Percentiles rank a stretch among this genome's conserved stretches.
These are phyloP conservation scores for Xestia rhomboidea DNA, from an alignment of 2,888 invertebrate species.

Conservation along the genomic window DNA sequence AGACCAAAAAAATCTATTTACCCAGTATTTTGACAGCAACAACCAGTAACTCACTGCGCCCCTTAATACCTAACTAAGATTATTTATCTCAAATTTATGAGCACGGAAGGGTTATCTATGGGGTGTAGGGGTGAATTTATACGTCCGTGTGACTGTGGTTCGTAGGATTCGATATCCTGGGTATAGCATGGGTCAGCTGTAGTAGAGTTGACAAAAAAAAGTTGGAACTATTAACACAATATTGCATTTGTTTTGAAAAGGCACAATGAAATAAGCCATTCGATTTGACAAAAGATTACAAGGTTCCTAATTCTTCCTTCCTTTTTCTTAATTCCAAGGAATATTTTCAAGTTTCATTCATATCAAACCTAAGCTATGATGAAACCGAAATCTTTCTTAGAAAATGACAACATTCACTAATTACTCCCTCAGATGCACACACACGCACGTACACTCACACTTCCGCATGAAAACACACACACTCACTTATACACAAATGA, in stretches of 20 bases:
- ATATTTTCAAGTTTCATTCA: too few species aligned
- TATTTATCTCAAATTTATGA: conserved; percentile 84
- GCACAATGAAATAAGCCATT: neutral
- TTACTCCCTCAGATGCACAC: too few species aligned
- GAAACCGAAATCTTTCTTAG: too few species aligned
- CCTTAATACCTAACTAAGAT: conserved; percentile 80
- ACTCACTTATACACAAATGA: too few species aligned
- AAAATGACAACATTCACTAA: too few species aligned
- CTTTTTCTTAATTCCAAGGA: too few species aligned
- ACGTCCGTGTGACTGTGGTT: conserved; percentile 74
- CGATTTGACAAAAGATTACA: neutral
- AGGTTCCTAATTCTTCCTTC: neutral
- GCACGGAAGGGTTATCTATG: conserved; percentile 81
- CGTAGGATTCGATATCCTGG: conserved; percentile 80
- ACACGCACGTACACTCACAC: too few species aligned
- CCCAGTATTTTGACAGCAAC: conserved; percentile 62
- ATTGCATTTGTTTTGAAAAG: neutral
- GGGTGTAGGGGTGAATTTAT: conserved; percentile 79
- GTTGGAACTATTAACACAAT: neutral
- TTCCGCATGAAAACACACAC: too few species aligned
- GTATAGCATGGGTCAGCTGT: conserved; percentile 62
- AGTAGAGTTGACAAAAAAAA: conserved; percentile 56
- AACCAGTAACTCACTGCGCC: conserved; percentile 69
- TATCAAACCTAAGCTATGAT: too few species aligned
- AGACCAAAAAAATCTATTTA: conserved; percentile 52